These are phyloP conservation scores for Tor tambroides DNA, from an alignment of 2,113 vertebrate genomes.

Conservation along the genomic window DNA sequence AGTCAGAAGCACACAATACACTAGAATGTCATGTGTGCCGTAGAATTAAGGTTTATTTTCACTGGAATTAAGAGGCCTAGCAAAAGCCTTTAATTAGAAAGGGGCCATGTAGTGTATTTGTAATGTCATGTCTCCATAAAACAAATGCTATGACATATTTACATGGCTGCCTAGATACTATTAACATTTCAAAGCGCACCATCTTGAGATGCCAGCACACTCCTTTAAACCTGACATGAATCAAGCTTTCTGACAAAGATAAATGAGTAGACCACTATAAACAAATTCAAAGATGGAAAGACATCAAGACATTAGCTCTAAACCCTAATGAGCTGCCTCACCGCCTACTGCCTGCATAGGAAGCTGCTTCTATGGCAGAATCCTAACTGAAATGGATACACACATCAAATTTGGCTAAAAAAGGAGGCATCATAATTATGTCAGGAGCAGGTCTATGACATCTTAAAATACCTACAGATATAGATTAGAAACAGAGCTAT, in stretches of 20 bases:
- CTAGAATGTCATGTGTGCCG: background rate
- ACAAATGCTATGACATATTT: background rate
- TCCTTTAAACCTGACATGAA: conserved; percentile 5
- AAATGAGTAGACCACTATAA: background rate
- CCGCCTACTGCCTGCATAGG: background rate
- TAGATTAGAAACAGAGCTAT: background rate
- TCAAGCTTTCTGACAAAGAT: conserved; percentile 7
- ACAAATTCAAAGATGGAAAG: background rate
- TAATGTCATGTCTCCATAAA: background rate
- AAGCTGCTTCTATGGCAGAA: conserved; percentile 3
- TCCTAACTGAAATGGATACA: background rate
- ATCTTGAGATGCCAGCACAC: conserved; percentile 13
- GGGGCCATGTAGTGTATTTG: no score
- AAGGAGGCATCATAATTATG: background rate
- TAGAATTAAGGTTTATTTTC: background rate
- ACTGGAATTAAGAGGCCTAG: background rate
- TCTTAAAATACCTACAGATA: background rate
- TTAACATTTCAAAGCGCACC: conserved; percentile 7
- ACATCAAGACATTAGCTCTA: background rate
- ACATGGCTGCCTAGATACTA: background rate
- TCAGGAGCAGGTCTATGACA: background rate
- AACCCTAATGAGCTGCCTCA: background rate
- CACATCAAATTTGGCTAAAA: background rate
- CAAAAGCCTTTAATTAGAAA: background rate
- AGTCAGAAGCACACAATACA: background rate